Evolutionary conservation across 2,888 invertebrate genomes (phyloP).

Genomic region (Listrodromus nycthemerus): DNA sequence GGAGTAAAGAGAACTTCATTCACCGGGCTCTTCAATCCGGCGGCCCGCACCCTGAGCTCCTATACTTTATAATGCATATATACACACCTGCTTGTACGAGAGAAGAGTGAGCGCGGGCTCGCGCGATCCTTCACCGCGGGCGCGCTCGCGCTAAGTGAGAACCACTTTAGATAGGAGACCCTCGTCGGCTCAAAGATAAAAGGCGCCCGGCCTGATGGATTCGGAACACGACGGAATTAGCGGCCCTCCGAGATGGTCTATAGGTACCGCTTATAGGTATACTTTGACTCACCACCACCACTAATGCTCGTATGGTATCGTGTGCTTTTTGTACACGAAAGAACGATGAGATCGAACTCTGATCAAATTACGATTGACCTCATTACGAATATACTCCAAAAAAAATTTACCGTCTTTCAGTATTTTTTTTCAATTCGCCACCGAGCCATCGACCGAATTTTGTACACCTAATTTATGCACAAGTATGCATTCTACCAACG

Average conservation of each 20-base stretch:
- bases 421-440: no score
- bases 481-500: neutral
- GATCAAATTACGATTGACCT: neutral
- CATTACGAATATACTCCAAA: neutral
- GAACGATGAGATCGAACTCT: neutral
- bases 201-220: slow-evolving; percentile 75
- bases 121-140: slow-evolving; percentile 67
- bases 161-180: slow-evolving; percentile 72
- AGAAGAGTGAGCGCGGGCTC: slow-evolving; percentile 56
- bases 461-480: neutral
- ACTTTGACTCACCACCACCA: neutral
- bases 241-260: slow-evolving; percentile 71
- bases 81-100: slow-evolving; percentile 2
- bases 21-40: slow-evolving; percentile 56
- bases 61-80: slow-evolving; percentile 18
- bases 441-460: neutral
- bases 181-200: slow-evolving; percentile 70
- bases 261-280: slow-evolving; percentile 28
- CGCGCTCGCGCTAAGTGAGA: slow-evolving; percentile 68
- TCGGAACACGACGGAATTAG: slow-evolving; percentile 78
- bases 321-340: slow-evolving; percentile 18
- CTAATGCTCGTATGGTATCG: neutral
- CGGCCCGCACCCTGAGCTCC: slow-evolving; percentile 30
- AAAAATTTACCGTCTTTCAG: no score
- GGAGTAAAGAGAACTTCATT: slow-evolving; percentile 59